phyloP scores from a whole-genome alignment of 2,888 invertebrate genomes.

The Furcula furcula region DNA sequence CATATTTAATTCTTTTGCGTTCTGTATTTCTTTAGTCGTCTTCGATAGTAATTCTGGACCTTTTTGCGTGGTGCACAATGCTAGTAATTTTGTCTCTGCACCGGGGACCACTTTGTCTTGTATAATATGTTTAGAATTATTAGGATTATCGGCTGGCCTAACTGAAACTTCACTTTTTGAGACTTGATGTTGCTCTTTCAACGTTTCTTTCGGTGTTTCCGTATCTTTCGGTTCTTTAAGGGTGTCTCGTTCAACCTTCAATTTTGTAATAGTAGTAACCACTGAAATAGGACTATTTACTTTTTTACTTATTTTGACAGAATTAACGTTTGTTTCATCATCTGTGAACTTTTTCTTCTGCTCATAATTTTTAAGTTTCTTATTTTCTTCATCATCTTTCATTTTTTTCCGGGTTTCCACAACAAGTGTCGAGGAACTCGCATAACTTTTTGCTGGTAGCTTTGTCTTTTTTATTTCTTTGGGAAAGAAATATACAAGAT shows the following conservation, averaged over 20 bases:
- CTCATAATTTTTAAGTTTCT: not conserved
- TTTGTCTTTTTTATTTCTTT: slow-evolving; percentile 15
- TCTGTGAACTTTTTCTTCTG: not conserved
- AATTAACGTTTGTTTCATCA: not conserved
- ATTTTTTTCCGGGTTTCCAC: slow-evolving; percentile 40
- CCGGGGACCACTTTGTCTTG: too few species aligned
- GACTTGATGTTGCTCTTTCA: too few species aligned
- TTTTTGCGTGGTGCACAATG: too few species aligned
- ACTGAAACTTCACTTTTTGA: too few species aligned
- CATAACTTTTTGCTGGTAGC: slow-evolving; percentile 7
- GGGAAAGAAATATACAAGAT: slow-evolving; percentile 49
- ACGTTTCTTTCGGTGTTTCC: slow-evolving; percentile 10
- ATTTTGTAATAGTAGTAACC: not conserved
- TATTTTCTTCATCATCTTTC: not conserved
- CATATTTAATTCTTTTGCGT: slow-evolving; percentile 30
- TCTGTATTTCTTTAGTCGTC: slow-evolving; percentile 14
- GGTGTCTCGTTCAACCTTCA: not conserved
- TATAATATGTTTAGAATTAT: too few species aligned
- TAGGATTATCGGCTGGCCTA: too few species aligned
- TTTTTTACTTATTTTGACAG: not conserved
- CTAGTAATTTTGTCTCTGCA: too few species aligned
- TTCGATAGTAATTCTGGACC: too few species aligned
- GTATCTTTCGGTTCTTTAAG: slow-evolving; percentile 1
- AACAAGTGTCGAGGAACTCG: slow-evolving; percentile 53
- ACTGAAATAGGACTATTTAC: not conserved